Conservation (phyloP, 2,113 vertebrate genomes). For the Phalacrocorax aristotelis region DNA sequence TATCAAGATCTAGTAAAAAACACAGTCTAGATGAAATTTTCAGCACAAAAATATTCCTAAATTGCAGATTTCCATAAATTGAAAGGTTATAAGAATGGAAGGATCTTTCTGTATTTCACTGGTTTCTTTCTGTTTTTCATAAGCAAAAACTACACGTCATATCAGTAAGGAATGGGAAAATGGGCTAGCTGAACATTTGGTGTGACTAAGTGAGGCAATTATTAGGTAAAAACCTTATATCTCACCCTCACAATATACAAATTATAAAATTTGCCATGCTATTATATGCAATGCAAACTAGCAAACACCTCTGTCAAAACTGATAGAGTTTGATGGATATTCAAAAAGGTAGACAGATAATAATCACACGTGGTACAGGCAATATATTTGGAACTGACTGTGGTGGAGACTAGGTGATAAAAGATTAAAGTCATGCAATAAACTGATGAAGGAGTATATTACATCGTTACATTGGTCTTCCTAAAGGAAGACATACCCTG, state of each 20-base stretch:
- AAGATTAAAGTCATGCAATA: background rate
- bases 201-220: background rate
- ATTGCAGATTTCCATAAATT: background rate
- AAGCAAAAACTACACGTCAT: background rate
- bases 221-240: background rate
- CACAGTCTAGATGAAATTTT: background rate
- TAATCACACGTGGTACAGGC: background rate
- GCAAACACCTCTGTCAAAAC: background rate
- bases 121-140: background rate
- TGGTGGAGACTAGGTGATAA: background rate
- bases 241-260: background rate
- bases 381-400: background rate
- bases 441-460: background rate
- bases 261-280: background rate
- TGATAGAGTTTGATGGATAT: background rate
- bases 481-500: background rate
- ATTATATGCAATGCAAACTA: background rate
- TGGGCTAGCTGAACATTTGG: background rate
- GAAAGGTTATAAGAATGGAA: background rate
- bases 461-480: background rate
- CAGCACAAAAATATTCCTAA: background rate
- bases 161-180: background rate
- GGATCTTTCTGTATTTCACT: background rate
- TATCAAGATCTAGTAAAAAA: background rate
- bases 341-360: background rate